Evolutionary conservation across 2,113 vertebrate species (phyloP), one percentile per base, ranked within the genome.

Genomic region (Alexandromys fortis): DNA sequence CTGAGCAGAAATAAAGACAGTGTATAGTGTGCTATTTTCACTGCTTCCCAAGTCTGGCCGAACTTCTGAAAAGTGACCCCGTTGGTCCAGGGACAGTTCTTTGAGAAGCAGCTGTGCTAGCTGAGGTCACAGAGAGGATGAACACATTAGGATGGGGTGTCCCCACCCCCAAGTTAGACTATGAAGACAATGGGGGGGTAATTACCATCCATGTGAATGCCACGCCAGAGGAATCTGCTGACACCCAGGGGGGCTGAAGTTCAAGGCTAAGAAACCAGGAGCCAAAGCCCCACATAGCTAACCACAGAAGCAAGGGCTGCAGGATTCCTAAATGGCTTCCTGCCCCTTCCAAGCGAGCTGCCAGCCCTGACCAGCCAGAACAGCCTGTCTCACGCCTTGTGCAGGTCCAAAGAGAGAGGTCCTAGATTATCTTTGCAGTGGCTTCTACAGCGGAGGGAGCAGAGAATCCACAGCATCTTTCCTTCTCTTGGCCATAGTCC

Each of bases 141-240:
- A 61, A 47, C 26, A 11, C 16, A 38, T 12, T 35, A 58, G 33
- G 16, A 22, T 4, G 13, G 33, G 61, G 38, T 28, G 5, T 68
- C 28, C 24, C 28, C 12, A n/a, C 63, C 3, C 33, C 28, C 13
- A n/a, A 28, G 14, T 35, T n/a, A 52, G 45, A 30, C n/a, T 0
- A 2, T 30, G 58, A 24, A 79, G 35, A 88, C 47, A 38, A 1
- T 1, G 49, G 47, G 14, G 4, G 5, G 22, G 73, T 38, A 22
- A 3, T 3, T 16, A 0, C 22, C 33, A 35, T 8, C 45, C 7
- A 16, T 16, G 2, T 0, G 28, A 35, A 30, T 17, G 24, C 9
- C 0, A 35, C 3, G 70, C 61, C n/a, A 58, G 52, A 33, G 1
- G 63, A 55, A 22, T 2, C 72, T 49, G 4, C 14, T 35, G 14